Evolutionary conservation across 2,797 vertebrate genomes (phyloP).

Genomic region (Florisuga fusca): DNA sequence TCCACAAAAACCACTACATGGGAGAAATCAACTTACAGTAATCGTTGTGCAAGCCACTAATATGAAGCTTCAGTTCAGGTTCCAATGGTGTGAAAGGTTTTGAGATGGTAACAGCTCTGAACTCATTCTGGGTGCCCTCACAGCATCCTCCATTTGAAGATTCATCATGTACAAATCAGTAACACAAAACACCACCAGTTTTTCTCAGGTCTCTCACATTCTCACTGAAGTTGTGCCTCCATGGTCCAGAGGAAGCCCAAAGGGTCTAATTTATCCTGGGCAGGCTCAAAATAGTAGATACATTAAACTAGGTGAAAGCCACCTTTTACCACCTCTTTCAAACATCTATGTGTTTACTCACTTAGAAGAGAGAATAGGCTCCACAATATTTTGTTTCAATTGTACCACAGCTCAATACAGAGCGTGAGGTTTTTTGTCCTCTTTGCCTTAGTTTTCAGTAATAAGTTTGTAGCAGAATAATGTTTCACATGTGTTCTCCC

Average conservation of each 20-base stretch:
- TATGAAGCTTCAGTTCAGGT: constrained; percentile 67
- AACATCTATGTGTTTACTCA: background rate
- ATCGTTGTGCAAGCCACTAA: constrained; percentile 79
- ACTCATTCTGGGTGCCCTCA: background rate
- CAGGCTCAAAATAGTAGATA: background rate
- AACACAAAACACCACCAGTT: background rate
- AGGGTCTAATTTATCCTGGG: background rate
- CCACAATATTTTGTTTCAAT: background rate
- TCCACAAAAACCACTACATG: background rate
- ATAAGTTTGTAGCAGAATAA: background rate
- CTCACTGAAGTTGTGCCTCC: background rate
- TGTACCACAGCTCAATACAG: background rate
- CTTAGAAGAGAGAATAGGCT: background rate
- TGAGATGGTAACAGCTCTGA: background rate
- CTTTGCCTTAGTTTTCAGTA: background rate
- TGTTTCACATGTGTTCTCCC: background rate
- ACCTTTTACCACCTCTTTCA: background rate
- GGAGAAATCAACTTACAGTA: constrained; percentile 78
- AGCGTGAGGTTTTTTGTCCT: rapidly evolving
- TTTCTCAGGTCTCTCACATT: background rate
- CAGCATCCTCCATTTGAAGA: constrained; percentile 40
- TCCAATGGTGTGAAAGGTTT: background rate
- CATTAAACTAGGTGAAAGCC: background rate
- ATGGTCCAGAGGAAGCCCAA: background rate
- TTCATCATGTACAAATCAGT: background rate